phyloP scores from a whole-genome alignment of 2,113 vertebrate genomes.

The Sphyrna mokarran region DNA sequence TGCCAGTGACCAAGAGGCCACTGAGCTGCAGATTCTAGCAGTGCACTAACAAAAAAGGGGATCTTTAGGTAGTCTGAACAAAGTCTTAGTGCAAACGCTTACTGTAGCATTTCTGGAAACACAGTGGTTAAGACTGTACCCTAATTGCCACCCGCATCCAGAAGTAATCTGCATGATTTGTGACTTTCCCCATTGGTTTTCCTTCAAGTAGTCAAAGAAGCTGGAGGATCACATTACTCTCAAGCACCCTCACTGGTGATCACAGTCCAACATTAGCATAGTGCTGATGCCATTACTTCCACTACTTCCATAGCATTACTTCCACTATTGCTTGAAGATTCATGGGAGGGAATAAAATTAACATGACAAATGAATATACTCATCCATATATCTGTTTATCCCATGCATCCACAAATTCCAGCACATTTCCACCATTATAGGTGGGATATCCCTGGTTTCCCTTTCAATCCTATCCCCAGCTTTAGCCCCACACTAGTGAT shows the following conservation, averaged over 20 bases:
- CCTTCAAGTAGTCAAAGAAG: background rate
- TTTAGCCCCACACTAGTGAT: background rate
- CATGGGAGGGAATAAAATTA: background rate
- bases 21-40: background rate
- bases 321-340: background rate
- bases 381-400: background rate
- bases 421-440: background rate
- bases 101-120: no score
- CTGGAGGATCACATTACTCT: background rate
- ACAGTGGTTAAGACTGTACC: background rate
- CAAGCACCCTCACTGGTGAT: background rate
- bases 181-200: background rate
- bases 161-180: background rate
- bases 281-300: background rate
- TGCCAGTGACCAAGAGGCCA: background rate
- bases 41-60: background rate
- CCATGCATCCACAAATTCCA: background rate
- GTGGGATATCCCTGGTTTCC: background rate
- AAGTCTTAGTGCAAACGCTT: background rate
- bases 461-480: no score
- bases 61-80: background rate
- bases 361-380: background rate
- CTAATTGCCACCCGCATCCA: background rate
- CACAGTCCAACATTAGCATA: background rate
- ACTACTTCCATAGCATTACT: background rate